These are phyloP conservation scores for Acrossocheilus wenchowensis DNA, from an alignment of 2,797 vertebrate genomes.

Conservation along the genomic window DNA sequence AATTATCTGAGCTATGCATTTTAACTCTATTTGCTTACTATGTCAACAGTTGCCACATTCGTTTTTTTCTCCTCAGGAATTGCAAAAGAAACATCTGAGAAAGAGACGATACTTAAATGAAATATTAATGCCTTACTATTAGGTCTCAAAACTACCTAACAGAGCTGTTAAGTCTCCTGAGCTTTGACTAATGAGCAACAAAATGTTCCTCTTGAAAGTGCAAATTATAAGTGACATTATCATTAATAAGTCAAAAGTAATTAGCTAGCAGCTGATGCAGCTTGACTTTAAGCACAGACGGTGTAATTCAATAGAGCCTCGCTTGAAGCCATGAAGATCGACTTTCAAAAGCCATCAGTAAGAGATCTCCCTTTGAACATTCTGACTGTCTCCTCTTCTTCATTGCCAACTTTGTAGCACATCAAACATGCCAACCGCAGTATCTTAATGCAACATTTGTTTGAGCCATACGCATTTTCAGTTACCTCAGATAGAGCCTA, in stretches of 20 bases:
- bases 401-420: slow-evolving; percentile 34
- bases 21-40: not conserved
- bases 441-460: slow-evolving; percentile 63
- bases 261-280: slow-evolving; percentile 16
- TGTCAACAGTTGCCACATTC: not conserved
- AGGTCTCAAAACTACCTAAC: not conserved
- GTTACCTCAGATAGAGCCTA: slow-evolving; percentile 54
- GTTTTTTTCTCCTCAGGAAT: not conserved
- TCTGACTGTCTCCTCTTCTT: slow-evolving; percentile 38
- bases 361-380: slow-evolving; percentile 39
- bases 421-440: slow-evolving; percentile 49
- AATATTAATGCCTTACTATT: not conserved
- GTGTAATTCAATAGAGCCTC: slow-evolving; percentile 30
- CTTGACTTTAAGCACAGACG: slow-evolving; percentile 29
- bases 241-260: slow-evolving; percentile 34
- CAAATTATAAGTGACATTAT: slow-evolving; percentile 30
- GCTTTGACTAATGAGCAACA: slow-evolving; percentile 21
- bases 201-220: not conserved
- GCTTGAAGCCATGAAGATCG: slow-evolving; percentile 28
- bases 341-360: slow-evolving; percentile 41
- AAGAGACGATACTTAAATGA: not conserved
- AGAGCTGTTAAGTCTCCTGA: slow-evolving; percentile 1
- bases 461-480: slow-evolving; percentile 56
- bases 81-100: not conserved
- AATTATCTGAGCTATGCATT: not conserved